These are phyloP conservation scores for Chrysodeixis includens DNA, from an alignment of 2,888 invertebrate genomes.

Conservation along the genomic window DNA sequence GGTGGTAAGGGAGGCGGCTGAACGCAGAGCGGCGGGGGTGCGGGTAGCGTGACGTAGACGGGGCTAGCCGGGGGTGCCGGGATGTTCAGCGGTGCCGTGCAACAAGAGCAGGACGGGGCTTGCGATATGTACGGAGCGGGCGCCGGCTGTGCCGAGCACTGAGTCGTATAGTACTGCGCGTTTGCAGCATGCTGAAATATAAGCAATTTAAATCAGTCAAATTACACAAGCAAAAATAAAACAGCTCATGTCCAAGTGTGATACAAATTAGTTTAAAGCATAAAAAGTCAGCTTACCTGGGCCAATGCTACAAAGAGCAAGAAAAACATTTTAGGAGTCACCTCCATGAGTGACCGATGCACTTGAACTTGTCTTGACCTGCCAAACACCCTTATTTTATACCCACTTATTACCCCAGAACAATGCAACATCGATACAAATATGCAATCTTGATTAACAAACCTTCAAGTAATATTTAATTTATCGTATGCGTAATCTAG, in stretches of 20 bases:
- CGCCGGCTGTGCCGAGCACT: constrained; percentile 44
- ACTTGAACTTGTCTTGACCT: constrained; percentile 60
- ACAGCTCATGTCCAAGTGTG: background rate
- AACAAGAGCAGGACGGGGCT: constrained; percentile 55
- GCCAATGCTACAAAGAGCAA: constrained; percentile 68
- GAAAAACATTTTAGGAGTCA: constrained; percentile 66
- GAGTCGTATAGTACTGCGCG: constrained; percentile 74
- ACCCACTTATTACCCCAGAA: constrained; percentile 73
- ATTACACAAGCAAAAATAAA: background rate
- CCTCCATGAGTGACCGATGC: constrained; percentile 68
- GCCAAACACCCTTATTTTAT: constrained; percentile 69
- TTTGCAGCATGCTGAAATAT: constrained; percentile 70
- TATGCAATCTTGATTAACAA: constrained; percentile 59
- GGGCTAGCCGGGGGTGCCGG: constrained; percentile 69
- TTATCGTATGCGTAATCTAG: constrained; percentile 48
- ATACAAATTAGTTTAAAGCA: constrained; percentile 12
- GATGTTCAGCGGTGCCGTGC: constrained; percentile 61
- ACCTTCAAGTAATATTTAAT: constrained; percentile 48
- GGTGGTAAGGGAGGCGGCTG: constrained; percentile 72
- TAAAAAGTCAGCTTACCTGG: constrained; percentile 70
- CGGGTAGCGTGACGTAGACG: constrained; percentile 75
- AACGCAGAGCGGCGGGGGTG: constrained; percentile 72
- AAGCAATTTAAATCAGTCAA: constrained; percentile 6
- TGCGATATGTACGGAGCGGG: constrained; percentile 53
- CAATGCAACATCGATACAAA: constrained; percentile 56